Base-by-base conservation (phyloP, 2,797 vertebrate species). In the Tragopan temminckii region DNA sequence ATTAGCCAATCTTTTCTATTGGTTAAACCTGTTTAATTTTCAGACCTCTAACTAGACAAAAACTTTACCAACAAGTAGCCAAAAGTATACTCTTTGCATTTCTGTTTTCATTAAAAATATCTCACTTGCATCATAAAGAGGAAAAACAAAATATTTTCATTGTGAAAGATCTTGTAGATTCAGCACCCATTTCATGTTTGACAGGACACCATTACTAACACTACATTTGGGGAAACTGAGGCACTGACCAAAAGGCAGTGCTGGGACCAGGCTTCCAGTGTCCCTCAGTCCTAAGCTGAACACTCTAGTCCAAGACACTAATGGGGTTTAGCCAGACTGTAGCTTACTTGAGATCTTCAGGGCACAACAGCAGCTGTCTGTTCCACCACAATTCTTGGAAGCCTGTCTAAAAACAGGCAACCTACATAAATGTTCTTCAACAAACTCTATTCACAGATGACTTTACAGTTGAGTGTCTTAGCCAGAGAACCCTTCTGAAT, bases 221-320 rank as follows among this genome's bases (percentile, higher is more conserved):
- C 31, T 40, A 33, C 0, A 0, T 36, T 27, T 62, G 24, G 38
- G 21, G 31, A 74, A 78, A 67, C 35, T 1, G 2, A 66, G 55
- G 19, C 21, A 58, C 10, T 69, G 29, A 72, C 4, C 13, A 31
- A 76, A 11, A 5, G 4, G 20, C 36, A 74, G 13, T 14, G 24
- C 5, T 75, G 18, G 23, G 29, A 45, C 6, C 1, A 52, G n/a
- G 38, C 46, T 71, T 53, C n/a, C 45, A 25, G 53, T 80, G 78
- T 45, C 10, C 25, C 11, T 9, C 15, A 36, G 21, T 25, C 58
- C 33, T 38, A 40, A 20, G 29, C 9, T 64, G 59, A 82, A 53
- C 43, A 8, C 38, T 17, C 5, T 4, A 75, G 14, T 19, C 35
- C 19, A 8, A 0, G 0, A 5, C 48, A 21, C 24, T 4, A 33